phyloP scores from a whole-genome alignment of 1,140 invertebrate genomes.

The Lepidurus apus region DNA sequence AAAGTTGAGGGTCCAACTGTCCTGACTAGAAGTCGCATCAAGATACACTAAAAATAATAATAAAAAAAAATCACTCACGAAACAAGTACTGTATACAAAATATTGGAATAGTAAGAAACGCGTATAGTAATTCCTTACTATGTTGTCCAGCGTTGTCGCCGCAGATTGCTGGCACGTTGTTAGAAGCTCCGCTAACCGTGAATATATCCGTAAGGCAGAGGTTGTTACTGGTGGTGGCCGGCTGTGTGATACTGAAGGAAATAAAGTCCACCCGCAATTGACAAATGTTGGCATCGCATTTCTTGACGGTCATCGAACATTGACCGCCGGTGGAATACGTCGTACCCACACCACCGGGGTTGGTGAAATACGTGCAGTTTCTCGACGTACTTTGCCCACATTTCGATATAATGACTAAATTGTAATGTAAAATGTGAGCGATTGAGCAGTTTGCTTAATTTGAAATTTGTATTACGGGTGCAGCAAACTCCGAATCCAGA shows the following conservation, averaged over 20 bases:
- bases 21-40: not conserved
- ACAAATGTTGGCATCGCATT: constrained; percentile 25
- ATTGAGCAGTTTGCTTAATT: not conserved
- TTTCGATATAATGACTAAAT: constrained; percentile 38
- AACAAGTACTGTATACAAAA: not conserved
- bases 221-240: constrained; percentile 57
- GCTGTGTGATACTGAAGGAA: constrained; percentile 63
- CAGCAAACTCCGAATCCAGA: constrained; percentile 66
- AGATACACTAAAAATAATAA: not conserved
- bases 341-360: constrained; percentile 47
- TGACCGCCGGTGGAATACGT: not conserved
- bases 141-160: constrained; percentile 29
- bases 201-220: constrained; percentile 27
- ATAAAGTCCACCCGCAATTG: constrained; percentile 59
- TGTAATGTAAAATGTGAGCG: not conserved
- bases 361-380: constrained; percentile 79
- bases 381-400: constrained; percentile 62
- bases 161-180: constrained; percentile 29
- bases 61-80: not conserved
- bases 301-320: constrained; percentile 14
- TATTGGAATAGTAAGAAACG: not conserved
- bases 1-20: not conserved
- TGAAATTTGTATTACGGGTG: constrained; percentile 55
- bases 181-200: constrained; percentile 25
- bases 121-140: constrained; percentile 32